Conservation (phyloP, 2,113 vertebrate species). For the Ibidorhyncha struthersii region DNA sequence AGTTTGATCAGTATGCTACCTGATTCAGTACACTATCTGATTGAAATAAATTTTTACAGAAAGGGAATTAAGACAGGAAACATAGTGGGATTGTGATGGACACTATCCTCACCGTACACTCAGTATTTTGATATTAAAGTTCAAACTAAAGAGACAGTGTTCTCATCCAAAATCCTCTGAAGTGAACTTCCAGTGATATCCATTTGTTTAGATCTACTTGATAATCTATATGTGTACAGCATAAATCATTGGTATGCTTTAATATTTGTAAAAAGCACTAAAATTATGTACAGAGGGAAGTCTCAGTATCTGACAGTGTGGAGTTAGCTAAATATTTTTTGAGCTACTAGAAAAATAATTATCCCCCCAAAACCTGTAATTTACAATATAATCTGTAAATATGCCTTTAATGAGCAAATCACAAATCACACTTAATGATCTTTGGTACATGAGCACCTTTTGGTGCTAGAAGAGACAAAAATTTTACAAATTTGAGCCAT, state of each 20-base stretch:
- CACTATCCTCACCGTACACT: neutral
- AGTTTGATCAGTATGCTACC: neutral
- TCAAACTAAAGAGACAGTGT: neutral
- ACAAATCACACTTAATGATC: constrained; percentile 1
- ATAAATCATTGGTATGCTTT: neutral
- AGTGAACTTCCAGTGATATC: neutral
- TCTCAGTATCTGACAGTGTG: neutral
- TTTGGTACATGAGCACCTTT: constrained; percentile 18
- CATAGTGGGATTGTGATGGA: neutral
- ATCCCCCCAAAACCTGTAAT: neutral
- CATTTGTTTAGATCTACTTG: neutral
- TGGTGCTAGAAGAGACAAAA: constrained; percentile 37
- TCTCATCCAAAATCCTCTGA: neutral
- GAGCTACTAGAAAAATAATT: neutral
- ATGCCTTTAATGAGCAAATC: constrained; percentile 42
- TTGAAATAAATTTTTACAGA: neutral
- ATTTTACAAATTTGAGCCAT: constrained; percentile 36
- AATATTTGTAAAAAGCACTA: neutral
- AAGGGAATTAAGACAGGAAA: neutral
- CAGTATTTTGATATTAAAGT: neutral
- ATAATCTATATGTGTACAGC: neutral
- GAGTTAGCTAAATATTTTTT: neutral
- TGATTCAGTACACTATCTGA: neutral
- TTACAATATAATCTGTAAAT: constrained; percentile 31
- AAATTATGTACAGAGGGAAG: neutral